phyloP scores from a whole-genome alignment of 2,113 vertebrate genomes.

The Ciconia boyciana region DNA sequence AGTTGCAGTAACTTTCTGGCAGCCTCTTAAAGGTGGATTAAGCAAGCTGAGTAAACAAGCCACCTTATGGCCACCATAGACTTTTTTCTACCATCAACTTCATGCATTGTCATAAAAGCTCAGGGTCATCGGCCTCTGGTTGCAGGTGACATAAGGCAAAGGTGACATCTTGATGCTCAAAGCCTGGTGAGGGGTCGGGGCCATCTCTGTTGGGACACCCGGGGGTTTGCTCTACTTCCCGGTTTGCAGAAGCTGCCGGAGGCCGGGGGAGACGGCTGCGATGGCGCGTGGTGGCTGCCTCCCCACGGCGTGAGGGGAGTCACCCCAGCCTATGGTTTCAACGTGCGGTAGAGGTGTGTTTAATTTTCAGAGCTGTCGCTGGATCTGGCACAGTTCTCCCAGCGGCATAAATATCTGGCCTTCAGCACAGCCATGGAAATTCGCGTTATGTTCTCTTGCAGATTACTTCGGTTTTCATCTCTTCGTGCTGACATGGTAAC shows the following conservation, averaged over 20 bases:
- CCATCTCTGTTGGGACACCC: neutral
- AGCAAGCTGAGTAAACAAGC: slow-evolving; percentile 2
- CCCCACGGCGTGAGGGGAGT: accelerated
- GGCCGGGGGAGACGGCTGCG: neutral
- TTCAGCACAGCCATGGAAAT: slow-evolving; percentile 2
- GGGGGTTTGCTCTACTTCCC: neutral
- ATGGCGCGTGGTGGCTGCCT: neutral
- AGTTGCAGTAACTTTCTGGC: slow-evolving; percentile 24
- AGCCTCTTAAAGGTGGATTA: neutral
- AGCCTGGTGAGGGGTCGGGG: neutral
- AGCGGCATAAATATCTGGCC: slow-evolving; percentile 41
- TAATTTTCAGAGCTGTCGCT: slow-evolving; percentile 31
- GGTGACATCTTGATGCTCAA: neutral
- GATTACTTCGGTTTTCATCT: neutral
- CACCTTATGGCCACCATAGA: neutral
- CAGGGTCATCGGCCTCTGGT: neutral
- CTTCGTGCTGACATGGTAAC: slow-evolving; percentile 37
- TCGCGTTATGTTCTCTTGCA: slow-evolving; percentile 34
- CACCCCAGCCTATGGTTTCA: neutral
- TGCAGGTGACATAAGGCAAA: neutral
- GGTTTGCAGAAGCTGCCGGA: neutral
- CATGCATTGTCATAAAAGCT: neutral
- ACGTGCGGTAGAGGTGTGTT: neutral
- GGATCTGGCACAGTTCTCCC: slow-evolving; percentile 22
- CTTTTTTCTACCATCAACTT: neutral